Percentiles rank a stretch among this genome's conserved stretches.
phyloP scores from a whole-genome alignment of 2,113 vertebrate species.

The Cardinalis cardinalis region DNA sequence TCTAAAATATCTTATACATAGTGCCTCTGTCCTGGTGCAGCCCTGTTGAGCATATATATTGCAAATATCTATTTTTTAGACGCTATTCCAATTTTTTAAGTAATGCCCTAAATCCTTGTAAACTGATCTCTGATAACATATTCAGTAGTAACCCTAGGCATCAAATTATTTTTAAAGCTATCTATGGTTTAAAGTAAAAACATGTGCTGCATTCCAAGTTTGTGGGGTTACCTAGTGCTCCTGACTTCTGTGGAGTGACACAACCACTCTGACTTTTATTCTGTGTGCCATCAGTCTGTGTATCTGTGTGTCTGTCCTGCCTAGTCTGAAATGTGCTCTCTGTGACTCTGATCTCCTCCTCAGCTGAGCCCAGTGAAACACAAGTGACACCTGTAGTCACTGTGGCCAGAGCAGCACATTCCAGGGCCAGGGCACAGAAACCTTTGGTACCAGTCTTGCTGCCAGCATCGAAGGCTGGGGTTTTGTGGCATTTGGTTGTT shows the following conservation, averaged over 20 bases:
- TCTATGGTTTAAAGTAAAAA: constrained; percentile 72
- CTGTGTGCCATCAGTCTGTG: not conserved
- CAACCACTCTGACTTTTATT: not conserved
- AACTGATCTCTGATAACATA: constrained; percentile 73
- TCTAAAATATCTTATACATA: not conserved
- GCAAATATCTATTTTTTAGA: not conserved
- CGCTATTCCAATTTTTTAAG: constrained; percentile 75
- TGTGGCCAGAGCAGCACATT: not conserved
- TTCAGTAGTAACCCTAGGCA: constrained; percentile 67
- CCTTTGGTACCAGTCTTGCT: not conserved
- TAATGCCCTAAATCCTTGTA: constrained; percentile 79
- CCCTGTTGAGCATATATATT: not conserved
- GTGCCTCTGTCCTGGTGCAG: not conserved
- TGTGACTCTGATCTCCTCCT: not conserved
- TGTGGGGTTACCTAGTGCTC: constrained; percentile 7
- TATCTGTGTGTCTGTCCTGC: not conserved
- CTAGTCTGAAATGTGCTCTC: not conserved
- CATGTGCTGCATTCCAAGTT: constrained; percentile 53
- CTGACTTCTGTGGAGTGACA: not conserved
- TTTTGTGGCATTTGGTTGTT: not conserved
- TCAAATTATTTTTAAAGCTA: not conserved
- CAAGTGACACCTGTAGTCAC: not conserved
- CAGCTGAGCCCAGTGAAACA: not conserved
- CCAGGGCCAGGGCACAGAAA: not conserved
- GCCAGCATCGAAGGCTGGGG: not conserved